A percentile compares a stretch with the other conserved stretches of the same genome.
phyloP scores from a whole-genome alignment of 1,140 invertebrate species.

The Neodiprion virginianus region DNA sequence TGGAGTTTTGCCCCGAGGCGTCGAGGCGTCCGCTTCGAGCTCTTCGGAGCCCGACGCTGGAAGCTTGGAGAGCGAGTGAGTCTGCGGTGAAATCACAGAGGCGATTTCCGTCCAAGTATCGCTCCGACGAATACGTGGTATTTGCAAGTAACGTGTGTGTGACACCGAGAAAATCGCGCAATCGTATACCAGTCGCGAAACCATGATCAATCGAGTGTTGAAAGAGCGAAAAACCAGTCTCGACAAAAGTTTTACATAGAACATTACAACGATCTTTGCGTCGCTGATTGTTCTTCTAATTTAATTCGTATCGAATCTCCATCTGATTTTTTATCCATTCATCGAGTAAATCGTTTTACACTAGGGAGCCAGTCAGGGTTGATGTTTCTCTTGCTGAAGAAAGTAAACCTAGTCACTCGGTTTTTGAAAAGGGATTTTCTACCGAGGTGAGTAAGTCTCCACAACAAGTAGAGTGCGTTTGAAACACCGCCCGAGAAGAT shows the following conservation, averaged over 20 bases:
- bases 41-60: neutral
- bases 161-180: no score
- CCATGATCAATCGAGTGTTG: no score
- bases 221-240: no score
- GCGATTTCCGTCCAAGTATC: neutral
- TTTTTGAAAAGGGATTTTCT: neutral
- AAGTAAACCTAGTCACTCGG: neutral
- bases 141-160: neutral
- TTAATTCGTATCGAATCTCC: no score
- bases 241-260: no score
- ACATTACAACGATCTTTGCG: no score
- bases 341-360: no score
- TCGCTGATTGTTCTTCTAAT: no score
- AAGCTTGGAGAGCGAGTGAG: neutral
- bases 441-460: neutral
- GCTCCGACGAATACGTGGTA: neutral
- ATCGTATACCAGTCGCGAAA: no score
- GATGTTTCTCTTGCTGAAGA: no score
- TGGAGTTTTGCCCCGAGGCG: constrained; percentile 2
- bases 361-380: no score
- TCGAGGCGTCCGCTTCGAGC: constrained; percentile 1
- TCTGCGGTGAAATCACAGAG: constrained; percentile 7
- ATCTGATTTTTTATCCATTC: no score
- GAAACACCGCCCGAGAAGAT: neutral
- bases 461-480: neutral